These are phyloP conservation scores for Eupelmus urozonus DNA, from an alignment of 2,888 invertebrate genomes.

Conservation along the genomic window DNA sequence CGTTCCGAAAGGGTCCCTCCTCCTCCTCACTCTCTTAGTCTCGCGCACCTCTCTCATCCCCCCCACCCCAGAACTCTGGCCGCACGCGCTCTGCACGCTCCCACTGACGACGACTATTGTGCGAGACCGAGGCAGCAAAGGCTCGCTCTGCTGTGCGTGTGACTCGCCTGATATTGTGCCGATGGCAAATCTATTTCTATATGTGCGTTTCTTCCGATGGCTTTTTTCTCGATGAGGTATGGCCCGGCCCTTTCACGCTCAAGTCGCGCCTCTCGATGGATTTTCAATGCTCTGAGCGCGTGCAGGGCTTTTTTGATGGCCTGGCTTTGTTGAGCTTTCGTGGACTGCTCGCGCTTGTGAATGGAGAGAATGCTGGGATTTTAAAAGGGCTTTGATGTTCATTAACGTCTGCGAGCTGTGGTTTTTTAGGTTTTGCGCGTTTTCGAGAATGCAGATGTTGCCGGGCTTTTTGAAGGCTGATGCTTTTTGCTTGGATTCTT, in stretches of 20 bases:
- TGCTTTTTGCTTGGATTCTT: too few relatives aligned
- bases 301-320: too few relatives aligned
- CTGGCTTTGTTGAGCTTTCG: background rate
- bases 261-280: background rate
- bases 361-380: too few relatives aligned
- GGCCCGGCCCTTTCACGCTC: background rate
- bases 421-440: too few relatives aligned
- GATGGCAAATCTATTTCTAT: conserved; percentile 61
- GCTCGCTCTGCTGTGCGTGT: too few relatives aligned
- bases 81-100: background rate
- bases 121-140: too few relatives aligned
- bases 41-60: background rate
- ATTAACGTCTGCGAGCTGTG: too few relatives aligned
- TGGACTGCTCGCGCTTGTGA: too few relatives aligned
- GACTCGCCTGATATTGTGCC: conserved; percentile 32
- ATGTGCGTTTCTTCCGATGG: background rate
- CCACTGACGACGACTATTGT: conserved; percentile 18
- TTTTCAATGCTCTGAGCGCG: background rate
- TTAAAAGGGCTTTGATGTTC: too few relatives aligned
- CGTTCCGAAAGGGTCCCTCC: conserved; percentile 59
- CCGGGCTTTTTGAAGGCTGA: too few relatives aligned
- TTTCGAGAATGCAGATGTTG: too few relatives aligned
- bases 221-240: too few relatives aligned
- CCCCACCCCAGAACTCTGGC: conserved; percentile 8
- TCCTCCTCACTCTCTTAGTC: conserved; percentile 37